A percentile compares a stretch with the other conserved stretches of the same genome.
These are phyloP conservation scores for Lota lota DNA, from an alignment of 2,113 vertebrate genomes.

Conservation along the genomic window DNA sequence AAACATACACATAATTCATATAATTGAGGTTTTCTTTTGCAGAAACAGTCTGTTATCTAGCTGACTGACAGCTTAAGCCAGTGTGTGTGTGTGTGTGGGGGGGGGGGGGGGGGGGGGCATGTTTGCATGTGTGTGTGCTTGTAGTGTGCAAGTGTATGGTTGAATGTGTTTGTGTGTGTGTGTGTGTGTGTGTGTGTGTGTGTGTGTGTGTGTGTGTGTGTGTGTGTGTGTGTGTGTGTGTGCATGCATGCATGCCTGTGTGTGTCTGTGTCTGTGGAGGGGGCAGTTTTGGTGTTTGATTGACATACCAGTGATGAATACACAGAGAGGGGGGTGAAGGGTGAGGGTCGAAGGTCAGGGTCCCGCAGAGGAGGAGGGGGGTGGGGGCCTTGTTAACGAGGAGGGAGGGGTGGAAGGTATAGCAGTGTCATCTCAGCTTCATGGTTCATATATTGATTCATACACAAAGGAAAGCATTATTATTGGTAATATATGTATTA, in stretches of 20 bases:
- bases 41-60: too few species aligned
- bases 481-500: too few species aligned
- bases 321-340: constrained; percentile 54
- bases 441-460: too few species aligned
- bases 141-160: too few species aligned
- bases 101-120: too few species aligned
- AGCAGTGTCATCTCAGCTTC: not conserved
- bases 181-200: not conserved
- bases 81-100: too few species aligned
- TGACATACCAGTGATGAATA: constrained; percentile 57
- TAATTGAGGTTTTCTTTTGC: too few species aligned
- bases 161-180: not conserved
- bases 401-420: constrained; percentile 10
- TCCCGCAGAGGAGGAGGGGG: constrained; percentile 43
- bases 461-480: too few species aligned
- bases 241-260: not conserved
- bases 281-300: constrained; percentile 55
- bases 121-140: too few species aligned
- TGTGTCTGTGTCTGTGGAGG: constrained; percentile 15
- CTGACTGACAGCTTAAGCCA: too few species aligned
- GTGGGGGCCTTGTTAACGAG: constrained; percentile 46
- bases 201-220: not conserved
- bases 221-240: not conserved
- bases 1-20: too few species aligned
- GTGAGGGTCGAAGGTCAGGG: constrained; percentile 58